A percentile compares a stretch with the other conserved stretches of the same genome.
Evolutionary conservation across 2,888 invertebrate genomes (phyloP).

Genomic region (Alcis repandata): DNA sequence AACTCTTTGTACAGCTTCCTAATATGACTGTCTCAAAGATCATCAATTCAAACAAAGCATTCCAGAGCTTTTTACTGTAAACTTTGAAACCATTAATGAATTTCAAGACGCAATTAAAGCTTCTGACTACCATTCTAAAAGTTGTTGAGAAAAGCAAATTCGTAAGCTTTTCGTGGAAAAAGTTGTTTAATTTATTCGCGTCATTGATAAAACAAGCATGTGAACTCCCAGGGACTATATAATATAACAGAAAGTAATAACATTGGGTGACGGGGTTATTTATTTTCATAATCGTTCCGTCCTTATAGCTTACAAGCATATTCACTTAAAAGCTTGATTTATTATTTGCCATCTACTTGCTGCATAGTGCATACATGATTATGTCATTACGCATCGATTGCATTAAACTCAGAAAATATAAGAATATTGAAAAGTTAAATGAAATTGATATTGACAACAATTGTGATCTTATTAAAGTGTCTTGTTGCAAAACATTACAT

Average conservation of each 20-base stretch:
- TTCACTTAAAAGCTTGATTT: constrained; percentile 21
- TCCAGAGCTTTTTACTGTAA: neutral
- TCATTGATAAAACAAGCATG: constrained; percentile 27
- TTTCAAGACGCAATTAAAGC: constrained; percentile 9
- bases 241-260: constrained; percentile 26
- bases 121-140: constrained; percentile 1
- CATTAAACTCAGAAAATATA: neutral
- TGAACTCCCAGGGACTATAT: constrained; percentile 21
- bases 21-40: neutral
- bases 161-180: constrained; percentile 19
- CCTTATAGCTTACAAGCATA: constrained; percentile 17
- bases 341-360: constrained; percentile 6
- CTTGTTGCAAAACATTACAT: constrained; percentile 23
- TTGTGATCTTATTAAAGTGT: constrained; percentile 9
- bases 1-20: too few species aligned
- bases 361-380: neutral
- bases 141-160: neutral
- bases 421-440: neutral
- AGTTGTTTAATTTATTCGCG: constrained; percentile 23
- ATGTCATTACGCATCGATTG: neutral
- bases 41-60: neutral
- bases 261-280: constrained; percentile 16
- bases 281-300: constrained; percentile 25
- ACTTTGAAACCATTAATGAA: neutral
- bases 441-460: constrained; percentile 7